Percentiles rank a stretch among this genome's conserved stretches.
phyloP scores from a whole-genome alignment of 2,888 invertebrate genomes.

The Nephrotoma flavescens region DNA sequence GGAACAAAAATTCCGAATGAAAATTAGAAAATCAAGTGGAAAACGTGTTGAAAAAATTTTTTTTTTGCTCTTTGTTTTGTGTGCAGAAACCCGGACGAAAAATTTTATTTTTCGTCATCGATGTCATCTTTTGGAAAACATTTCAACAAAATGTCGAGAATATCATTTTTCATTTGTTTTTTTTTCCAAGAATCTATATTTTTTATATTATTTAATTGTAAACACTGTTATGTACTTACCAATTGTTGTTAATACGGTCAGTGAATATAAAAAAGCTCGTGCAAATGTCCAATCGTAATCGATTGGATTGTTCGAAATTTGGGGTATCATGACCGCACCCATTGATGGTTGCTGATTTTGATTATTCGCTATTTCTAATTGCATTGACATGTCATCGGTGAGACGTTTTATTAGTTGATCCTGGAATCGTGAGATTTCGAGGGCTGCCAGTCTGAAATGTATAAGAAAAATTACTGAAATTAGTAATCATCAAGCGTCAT shows the following conservation, averaged over 20 bases:
- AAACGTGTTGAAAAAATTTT: not conserved
- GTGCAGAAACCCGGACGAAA: not conserved
- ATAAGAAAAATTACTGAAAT: not conserved
- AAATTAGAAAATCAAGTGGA: not conserved
- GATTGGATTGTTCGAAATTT: slow-evolving; percentile 19
- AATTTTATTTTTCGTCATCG: not conserved
- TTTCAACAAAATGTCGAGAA: not conserved
- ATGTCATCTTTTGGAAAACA: not conserved
- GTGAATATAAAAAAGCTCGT: slow-evolving; percentile 83
- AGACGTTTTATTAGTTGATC: slow-evolving; percentile 66
- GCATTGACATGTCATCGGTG: slow-evolving; percentile 58
- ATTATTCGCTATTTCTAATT: slow-evolving; percentile 33
- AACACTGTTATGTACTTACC: slow-evolving; percentile 41
- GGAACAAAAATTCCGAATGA: not conserved
- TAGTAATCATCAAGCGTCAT: too few relatives aligned
- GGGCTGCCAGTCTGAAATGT: slow-evolving; percentile 28
- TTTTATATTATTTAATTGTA: not conserved
- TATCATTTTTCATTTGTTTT: not conserved
- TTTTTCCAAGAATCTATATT: not conserved
- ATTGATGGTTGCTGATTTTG: slow-evolving; percentile 27
- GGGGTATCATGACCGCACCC: slow-evolving; percentile 29
- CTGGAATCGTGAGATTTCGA: slow-evolving; percentile 52
- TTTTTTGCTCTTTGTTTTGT: not conserved
- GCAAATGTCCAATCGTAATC: slow-evolving; percentile 79
- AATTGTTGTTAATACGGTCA: slow-evolving; percentile 85